These are phyloP conservation scores for Chymomyza procnemis DNA, from an alignment of 2,888 invertebrate species.

Conservation along the genomic window DNA sequence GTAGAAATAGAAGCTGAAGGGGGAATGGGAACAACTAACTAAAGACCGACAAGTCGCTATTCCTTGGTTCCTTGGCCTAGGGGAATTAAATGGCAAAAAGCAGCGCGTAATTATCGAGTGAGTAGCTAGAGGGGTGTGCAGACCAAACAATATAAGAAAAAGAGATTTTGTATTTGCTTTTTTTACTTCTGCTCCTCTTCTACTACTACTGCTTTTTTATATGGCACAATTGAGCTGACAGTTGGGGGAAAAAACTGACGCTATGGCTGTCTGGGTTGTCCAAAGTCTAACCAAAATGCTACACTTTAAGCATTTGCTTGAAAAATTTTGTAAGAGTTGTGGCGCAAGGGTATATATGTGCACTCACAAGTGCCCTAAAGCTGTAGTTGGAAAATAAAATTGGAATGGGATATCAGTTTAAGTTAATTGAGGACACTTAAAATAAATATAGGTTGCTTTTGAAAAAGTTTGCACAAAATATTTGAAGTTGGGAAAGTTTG, in stretches of 20 bases:
- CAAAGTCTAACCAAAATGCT: conserved; percentile 27
- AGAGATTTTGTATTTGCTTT: not conserved
- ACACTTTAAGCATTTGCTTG: not conserved
- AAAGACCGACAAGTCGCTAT: conserved; percentile 15
- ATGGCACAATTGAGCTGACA: conserved; percentile 21
- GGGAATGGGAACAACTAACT: conserved; percentile 1
- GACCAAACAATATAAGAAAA: conserved; percentile 35
- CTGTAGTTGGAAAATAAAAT: not conserved
- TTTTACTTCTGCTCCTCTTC: not conserved
- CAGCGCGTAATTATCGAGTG: conserved; percentile 34
- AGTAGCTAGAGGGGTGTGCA: not conserved
- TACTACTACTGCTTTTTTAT: not conserved
- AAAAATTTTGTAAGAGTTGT: not conserved
- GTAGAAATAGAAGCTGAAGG: not conserved
- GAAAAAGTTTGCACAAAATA: not conserved
- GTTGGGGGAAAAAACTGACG: conserved; percentile 14
- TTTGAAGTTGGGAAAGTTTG: not conserved
- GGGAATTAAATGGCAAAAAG: conserved; percentile 45
- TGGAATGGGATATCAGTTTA: not conserved
- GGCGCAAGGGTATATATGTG: not conserved
- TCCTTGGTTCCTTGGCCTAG: conserved; percentile 29
- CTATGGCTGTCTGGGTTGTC: conserved; percentile 26
- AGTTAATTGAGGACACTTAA: not conserved
- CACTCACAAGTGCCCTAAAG: not conserved
- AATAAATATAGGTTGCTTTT: not conserved